These are phyloP conservation scores for Mormyrus iriodes DNA, from an alignment of 2,113 vertebrate species.

Conservation along the genomic window DNA sequence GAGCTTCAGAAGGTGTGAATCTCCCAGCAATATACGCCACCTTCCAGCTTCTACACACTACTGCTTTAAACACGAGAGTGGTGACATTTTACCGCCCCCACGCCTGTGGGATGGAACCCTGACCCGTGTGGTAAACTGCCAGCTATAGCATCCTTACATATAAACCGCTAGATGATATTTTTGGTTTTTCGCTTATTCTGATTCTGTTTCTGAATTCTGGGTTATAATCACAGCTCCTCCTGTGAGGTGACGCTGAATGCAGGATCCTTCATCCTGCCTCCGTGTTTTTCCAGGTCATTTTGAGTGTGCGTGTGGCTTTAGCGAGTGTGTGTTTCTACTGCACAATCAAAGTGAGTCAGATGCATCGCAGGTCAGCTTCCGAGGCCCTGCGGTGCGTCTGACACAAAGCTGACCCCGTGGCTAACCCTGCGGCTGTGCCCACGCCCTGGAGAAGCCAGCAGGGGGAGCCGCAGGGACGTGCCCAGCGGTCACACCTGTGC, in stretches of 20 bases:
- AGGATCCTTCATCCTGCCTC: background rate
- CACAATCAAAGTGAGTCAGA: background rate
- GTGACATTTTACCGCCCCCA: background rate
- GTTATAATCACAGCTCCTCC: background rate
- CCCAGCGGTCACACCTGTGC: background rate
- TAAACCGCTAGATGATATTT: background rate
- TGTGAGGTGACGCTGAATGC: background rate
- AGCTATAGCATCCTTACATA: background rate
- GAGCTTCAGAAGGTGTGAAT: background rate
- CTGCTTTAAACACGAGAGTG: background rate
- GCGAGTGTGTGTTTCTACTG: background rate
- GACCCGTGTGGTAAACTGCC: background rate
- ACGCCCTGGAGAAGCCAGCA: background rate
- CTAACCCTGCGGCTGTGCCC: background rate
- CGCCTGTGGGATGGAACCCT: background rate
- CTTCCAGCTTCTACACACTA: background rate
- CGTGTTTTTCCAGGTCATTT: background rate
- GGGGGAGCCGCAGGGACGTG: background rate
- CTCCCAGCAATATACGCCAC: background rate
- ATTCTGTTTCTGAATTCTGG: background rate
- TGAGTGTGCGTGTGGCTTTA: background rate
- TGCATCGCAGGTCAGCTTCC: background rate
- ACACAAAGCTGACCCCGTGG: background rate
- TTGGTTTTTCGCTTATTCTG: background rate
- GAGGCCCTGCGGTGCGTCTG: background rate